phyloP scores from a whole-genome alignment of 2,797 vertebrate genomes.

The Epinephelus coioides region DNA sequence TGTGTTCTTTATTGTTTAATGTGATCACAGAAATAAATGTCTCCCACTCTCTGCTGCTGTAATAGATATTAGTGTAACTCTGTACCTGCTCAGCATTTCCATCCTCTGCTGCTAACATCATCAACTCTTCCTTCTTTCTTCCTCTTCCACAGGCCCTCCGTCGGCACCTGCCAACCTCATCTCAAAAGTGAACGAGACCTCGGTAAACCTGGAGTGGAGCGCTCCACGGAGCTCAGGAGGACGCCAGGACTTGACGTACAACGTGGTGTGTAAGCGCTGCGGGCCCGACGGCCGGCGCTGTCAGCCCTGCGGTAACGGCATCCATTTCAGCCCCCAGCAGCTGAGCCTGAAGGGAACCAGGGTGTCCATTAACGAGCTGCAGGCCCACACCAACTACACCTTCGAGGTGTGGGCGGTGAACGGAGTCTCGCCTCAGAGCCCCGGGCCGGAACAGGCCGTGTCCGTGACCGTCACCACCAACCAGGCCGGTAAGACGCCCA shows the following conservation, averaged over 20 bases:
- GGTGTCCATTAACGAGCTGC: conserved; percentile 96
- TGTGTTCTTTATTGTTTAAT: neutral
- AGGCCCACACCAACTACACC: conserved; percentile 98
- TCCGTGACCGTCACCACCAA: conserved; percentile 98
- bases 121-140: conserved; percentile 39
- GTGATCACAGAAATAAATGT: neutral
- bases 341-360: conserved; percentile 90
- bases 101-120: conserved; percentile 59
- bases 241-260: conserved; percentile 95
- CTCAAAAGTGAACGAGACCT: conserved; percentile 98
- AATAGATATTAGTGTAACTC: conserved; percentile 12
- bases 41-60: conserved; percentile 1
- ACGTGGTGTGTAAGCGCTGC: conserved; percentile 94
- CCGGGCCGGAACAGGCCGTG: conserved; percentile 93
- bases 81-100: conserved; percentile 14
- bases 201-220: conserved; percentile 97
- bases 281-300: conserved; percentile 90
- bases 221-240: conserved; percentile 92
- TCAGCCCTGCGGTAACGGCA: conserved; percentile 92
- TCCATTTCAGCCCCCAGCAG: conserved; percentile 96
- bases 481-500: conserved; percentile 91
- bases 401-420: conserved; percentile 98
- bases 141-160: conserved; percentile 87
- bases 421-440: conserved; percentile 95
- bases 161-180: conserved; percentile 95